Conservation (phyloP, 2,113 vertebrate genomes). For the Rhinoptilus africanus region DNA sequence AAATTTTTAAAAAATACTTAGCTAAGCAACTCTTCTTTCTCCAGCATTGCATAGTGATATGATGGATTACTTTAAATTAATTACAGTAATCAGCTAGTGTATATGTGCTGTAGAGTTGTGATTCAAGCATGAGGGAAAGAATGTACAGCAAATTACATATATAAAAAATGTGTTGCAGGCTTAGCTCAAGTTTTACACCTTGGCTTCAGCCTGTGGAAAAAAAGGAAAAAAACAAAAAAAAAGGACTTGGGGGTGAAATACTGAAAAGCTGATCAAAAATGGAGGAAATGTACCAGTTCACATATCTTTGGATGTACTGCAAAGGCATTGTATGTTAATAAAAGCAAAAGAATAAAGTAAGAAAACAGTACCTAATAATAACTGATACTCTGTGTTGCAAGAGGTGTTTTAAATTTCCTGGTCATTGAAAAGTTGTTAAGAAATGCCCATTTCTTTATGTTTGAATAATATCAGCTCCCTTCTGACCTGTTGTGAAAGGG, state of each 20-base stretch:
- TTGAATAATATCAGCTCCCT: conserved; percentile 45
- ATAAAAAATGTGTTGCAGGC: background rate
- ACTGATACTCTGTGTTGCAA: conserved; percentile 16
- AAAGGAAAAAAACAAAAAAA: background rate
- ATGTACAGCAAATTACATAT: background rate
- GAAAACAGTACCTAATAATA: conserved; percentile 63
- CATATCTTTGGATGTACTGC: conserved; percentile 36
- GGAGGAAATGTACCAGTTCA: conserved; percentile 33
- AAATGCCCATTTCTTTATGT: conserved; percentile 27
- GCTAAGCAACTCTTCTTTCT: conserved; percentile 19
- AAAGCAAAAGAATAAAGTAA: conserved; percentile 64
- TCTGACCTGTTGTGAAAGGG: conserved; percentile 50
- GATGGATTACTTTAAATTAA: conserved; percentile 37
- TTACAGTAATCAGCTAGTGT: conserved; percentile 8
- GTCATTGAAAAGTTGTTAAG: conserved; percentile 53
- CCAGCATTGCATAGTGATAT: background rate
- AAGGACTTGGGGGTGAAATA: conserved; percentile 25
- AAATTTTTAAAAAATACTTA: background rate
- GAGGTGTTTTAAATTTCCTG: conserved; percentile 68
- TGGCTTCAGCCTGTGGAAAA: background rate
- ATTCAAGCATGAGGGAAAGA: conserved; percentile 29
- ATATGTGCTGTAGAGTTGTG: background rate
- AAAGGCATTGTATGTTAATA: conserved; percentile 59
- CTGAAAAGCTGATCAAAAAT: conserved; percentile 52
- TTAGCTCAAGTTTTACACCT: conserved; percentile 48